Conservation (phyloP, 2,888 invertebrate genomes). For the Teleiodes luculella region DNA sequence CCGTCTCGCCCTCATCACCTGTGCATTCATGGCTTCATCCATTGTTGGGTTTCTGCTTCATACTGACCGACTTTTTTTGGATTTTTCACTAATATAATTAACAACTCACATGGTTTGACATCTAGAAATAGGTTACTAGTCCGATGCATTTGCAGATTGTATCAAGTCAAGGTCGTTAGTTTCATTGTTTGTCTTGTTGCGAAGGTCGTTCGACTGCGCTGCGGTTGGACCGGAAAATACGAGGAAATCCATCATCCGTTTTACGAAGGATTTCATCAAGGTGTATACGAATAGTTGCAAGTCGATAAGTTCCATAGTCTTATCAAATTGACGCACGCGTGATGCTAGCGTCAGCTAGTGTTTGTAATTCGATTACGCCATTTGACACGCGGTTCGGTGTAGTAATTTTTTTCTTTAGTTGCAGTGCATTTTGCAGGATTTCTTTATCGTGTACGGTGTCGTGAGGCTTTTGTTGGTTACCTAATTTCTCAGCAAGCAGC, state of each 20-base stretch:
- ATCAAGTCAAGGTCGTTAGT: conserved; percentile 73
- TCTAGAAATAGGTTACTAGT: conserved; percentile 65
- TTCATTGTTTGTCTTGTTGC: conserved; percentile 71
- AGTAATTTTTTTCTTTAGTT: conserved; percentile 40
- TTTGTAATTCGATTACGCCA: conserved; percentile 40
- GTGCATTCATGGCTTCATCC: conserved; percentile 49
- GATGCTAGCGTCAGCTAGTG: conserved; percentile 37
- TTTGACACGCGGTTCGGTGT: conserved; percentile 29
- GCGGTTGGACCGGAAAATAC: conserved; percentile 70
- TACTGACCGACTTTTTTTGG: conserved; percentile 46
- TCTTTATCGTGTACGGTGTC: conserved; percentile 60
- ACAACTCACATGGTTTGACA: conserved; percentile 58
- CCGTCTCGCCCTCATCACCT: conserved; percentile 74
- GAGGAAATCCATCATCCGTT: conserved; percentile 73
- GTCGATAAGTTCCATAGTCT: conserved; percentile 41
- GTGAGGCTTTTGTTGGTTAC: conserved; percentile 72
- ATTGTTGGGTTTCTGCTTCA: conserved; percentile 57
- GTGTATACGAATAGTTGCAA: conserved; percentile 54
- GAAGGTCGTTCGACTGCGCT: conserved; percentile 65
- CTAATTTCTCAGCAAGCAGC: conserved; percentile 71
- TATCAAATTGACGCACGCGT: conserved; percentile 33
- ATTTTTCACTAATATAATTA: conserved; percentile 63
- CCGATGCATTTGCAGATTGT: conserved; percentile 63
- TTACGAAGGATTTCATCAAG: conserved; percentile 45
- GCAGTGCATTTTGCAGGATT: conserved; percentile 45